phyloP scores from a whole-genome alignment of 1,140 invertebrate genomes.

The Lethocerus indicus region DNA sequence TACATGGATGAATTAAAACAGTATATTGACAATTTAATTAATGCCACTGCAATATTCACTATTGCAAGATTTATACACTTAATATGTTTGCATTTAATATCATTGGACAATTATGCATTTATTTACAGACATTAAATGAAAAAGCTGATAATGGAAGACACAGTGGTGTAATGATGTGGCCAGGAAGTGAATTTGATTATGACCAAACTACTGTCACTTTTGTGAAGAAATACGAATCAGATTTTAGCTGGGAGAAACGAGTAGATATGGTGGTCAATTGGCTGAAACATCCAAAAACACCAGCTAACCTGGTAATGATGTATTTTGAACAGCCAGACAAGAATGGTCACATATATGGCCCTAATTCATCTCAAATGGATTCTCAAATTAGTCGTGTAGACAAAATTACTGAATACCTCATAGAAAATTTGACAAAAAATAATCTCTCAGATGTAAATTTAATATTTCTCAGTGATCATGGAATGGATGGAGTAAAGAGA shows the following conservation, averaged over 20 bases:
- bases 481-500: constrained; percentile 37
- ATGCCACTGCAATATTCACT: no score
- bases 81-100: no score
- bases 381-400: constrained; percentile 34
- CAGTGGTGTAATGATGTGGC: constrained; percentile 44
- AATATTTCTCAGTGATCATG: constrained; percentile 57
- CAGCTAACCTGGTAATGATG: constrained; percentile 44
- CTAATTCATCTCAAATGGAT: constrained; percentile 26
- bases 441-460: constrained; percentile 41
- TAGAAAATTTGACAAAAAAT: constrained; percentile 30
- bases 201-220: constrained; percentile 26
- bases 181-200: constrained; percentile 31
- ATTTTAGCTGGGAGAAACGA: constrained; percentile 31
- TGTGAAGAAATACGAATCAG: constrained; percentile 30
- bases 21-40: no score
- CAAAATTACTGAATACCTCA: constrained; percentile 34
- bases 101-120: no score
- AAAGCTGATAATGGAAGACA: constrained; percentile 24
- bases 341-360: constrained; percentile 33
- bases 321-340: constrained; percentile 59
- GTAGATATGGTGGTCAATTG: constrained; percentile 44
- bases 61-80: no score
- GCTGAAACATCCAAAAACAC: constrained; percentile 35
- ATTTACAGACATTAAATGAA: constrained; percentile 36
- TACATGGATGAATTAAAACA: no score